These are phyloP conservation scores for Laticauda laticaudata DNA, from an alignment of 2,113 vertebrate species.

Conservation along the genomic window DNA sequence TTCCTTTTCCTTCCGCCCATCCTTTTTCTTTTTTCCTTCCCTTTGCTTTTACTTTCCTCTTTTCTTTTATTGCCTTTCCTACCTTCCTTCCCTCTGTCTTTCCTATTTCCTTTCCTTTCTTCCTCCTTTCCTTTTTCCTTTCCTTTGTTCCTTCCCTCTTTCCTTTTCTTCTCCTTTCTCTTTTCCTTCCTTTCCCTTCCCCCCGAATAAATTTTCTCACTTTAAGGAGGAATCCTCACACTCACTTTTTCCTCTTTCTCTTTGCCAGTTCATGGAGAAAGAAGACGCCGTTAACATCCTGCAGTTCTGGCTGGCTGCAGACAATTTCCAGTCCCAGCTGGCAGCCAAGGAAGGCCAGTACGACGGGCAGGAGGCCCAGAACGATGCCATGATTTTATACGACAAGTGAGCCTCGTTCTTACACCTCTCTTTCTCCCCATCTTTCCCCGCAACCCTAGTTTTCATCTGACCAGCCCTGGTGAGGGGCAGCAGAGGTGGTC, in stretches of 20 bases:
- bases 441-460: neutral
- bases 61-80: too few species aligned
- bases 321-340: conserved; percentile 98
- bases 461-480: neutral
- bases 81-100: too few species aligned
- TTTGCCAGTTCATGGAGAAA: conserved; percentile 94
- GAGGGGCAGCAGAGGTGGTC: neutral
- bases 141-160: neutral
- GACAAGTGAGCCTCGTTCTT: conserved; percentile 84
- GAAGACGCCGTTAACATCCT: conserved; percentile 94
- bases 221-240: fast-evolving
- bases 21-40: too few species aligned
- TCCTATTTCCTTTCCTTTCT: neutral
- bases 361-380: conserved; percentile 97
- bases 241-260: conserved; percentile 33
- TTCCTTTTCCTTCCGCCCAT: too few species aligned
- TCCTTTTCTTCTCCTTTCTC: neutral
- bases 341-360: conserved; percentile 97
- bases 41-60: too few species aligned
- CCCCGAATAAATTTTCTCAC: neutral
- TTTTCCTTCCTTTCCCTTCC: neutral
- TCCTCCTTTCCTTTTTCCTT: fast-evolving
- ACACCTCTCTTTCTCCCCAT: neutral
- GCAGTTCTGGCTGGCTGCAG: conserved; percentile 97
- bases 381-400: conserved; percentile 98